Percentiles rank a stretch among this genome's conserved stretches.
Conservation (phyloP, 2,888 invertebrate genomes). For the Abrostola tripartita region DNA sequence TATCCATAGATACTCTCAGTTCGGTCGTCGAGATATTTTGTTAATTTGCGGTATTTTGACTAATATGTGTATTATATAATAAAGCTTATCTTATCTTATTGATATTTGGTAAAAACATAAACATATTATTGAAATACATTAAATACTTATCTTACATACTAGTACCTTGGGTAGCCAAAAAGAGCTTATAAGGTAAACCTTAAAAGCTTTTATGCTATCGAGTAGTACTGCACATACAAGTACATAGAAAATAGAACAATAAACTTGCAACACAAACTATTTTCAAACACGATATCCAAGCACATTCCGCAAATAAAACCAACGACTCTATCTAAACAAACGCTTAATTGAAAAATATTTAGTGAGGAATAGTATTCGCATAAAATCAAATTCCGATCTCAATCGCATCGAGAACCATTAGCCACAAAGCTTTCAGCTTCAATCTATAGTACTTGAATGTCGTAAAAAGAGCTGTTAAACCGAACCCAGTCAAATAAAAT, state of each 20-base stretch:
- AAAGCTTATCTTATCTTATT: too few relatives aligned
- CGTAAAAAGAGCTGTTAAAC: constrained; percentile 50
- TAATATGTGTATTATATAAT: too few relatives aligned
- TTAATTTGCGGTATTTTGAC: too few relatives aligned
- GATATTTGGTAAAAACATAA: too few relatives aligned
- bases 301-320: not conserved
- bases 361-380: constrained; percentile 12
- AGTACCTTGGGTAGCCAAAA: too few relatives aligned
- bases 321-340: constrained; percentile 2
- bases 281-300: not conserved
- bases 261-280: not conserved
- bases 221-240: too few relatives aligned
- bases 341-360: constrained; percentile 30
- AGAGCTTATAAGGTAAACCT: too few relatives aligned
- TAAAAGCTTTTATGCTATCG: too few relatives aligned
- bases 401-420: constrained; percentile 45
- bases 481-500: constrained; percentile 36
- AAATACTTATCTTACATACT: too few relatives aligned
- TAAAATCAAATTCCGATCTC: constrained; percentile 48
- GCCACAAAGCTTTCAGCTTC: constrained; percentile 41
- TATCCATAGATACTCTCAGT: not conserved
- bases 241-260: not conserved
- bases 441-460: constrained; percentile 38
- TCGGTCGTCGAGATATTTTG: too few relatives aligned
- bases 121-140: too few relatives aligned